phyloP scores from a whole-genome alignment of 2,888 invertebrate genomes.

The Epinotia ramella region DNA sequence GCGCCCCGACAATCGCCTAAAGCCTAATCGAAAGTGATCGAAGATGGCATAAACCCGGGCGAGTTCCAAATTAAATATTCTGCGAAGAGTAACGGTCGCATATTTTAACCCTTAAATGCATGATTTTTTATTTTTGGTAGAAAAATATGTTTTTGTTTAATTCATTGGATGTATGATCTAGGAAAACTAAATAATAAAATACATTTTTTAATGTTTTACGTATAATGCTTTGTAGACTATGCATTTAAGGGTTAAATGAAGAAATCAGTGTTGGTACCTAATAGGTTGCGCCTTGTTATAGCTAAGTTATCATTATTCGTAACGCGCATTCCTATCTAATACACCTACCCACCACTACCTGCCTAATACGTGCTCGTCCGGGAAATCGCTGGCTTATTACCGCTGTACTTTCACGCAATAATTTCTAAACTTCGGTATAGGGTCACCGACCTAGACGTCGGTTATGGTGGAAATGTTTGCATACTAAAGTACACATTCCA shows the following conservation, averaged over 20 bases:
- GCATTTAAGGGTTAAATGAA: too few relatives aligned
- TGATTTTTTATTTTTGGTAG: too few relatives aligned
- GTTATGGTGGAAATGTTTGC: conserved; percentile 35
- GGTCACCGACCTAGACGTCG: conserved; percentile 9
- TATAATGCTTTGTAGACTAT: too few relatives aligned
- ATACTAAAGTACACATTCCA: conserved; percentile 27
- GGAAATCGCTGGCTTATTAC: conserved; percentile 37
- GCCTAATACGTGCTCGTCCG: conserved; percentile 37
- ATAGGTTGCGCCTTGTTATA: conserved; percentile 8
- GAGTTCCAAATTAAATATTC: background rate
- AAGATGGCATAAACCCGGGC: too few relatives aligned
- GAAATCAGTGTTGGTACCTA: conserved; percentile 12
- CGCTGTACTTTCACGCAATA: conserved; percentile 42
- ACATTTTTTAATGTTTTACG: too few relatives aligned
- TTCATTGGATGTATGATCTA: too few relatives aligned
- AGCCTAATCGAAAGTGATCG: too few relatives aligned
- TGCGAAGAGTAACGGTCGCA: background rate
- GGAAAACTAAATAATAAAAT: too few relatives aligned
- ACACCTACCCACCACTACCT: conserved; percentile 21
- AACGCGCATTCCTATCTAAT: conserved; percentile 42
- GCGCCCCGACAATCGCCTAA: too few relatives aligned
- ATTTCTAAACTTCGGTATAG: conserved; percentile 33
- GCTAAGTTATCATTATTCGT: conserved; percentile 39
- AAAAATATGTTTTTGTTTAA: too few relatives aligned
- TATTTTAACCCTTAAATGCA: too few relatives aligned